phyloP scores from a whole-genome alignment of 2,797 vertebrate genomes.

The Catharus ustulatus region DNA sequence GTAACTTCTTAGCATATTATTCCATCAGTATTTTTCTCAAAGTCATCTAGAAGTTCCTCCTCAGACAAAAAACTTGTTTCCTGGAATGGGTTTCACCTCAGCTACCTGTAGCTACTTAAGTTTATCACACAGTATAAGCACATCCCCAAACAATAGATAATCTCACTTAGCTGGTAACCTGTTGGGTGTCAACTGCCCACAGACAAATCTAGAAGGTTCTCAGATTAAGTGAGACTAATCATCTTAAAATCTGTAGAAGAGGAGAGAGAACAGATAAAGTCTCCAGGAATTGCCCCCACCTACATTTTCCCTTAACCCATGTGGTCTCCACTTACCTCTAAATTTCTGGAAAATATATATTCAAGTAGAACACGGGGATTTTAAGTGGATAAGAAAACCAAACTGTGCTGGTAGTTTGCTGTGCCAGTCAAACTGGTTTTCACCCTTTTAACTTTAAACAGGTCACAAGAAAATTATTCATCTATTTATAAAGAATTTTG shows the following conservation, averaged over 20 bases:
- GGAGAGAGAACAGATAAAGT: neutral
- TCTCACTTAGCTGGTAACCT: neutral
- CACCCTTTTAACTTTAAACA: neutral
- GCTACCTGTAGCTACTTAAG: neutral
- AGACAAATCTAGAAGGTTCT: neutral
- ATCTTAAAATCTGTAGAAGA: neutral
- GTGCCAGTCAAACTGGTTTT: neutral
- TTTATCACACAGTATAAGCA: fast-evolving
- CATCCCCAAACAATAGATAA: neutral
- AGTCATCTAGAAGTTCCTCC: neutral
- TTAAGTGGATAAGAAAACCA: neutral
- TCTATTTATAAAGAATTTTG: neutral
- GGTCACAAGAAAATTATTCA: neutral
- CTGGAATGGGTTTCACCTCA: neutral
- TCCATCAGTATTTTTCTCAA: neutral
- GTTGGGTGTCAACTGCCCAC: neutral
- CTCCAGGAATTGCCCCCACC: neutral
- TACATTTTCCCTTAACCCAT: neutral
- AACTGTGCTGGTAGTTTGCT: neutral
- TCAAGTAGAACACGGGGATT: neutral
- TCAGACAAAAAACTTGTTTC: neutral
- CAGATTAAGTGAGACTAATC: neutral
- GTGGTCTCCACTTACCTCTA: neutral
- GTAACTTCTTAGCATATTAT: neutral
- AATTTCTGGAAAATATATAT: neutral